Base-by-base conservation (phyloP, 2,113 vertebrate species). In the Calyptommatus sinebrachiatus region DNA sequence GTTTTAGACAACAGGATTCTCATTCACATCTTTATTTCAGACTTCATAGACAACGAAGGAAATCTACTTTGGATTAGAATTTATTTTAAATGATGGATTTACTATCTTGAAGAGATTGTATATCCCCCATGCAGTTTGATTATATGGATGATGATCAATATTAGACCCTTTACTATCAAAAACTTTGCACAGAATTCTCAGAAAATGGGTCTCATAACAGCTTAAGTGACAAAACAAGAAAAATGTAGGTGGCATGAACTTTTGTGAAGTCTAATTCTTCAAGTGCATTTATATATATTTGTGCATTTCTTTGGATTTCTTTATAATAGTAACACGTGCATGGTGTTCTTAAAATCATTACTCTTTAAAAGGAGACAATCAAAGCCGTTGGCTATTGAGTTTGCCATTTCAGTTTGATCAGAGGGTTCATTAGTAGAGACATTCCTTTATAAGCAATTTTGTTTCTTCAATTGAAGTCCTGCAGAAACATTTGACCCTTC, bases 401-500 rank as follows among this genome's bases (percentile, higher is more conserved):
- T 11, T 8, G 7, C 1, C 22, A 41, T 16, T 76, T 71, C 73
- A 50, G 65, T 46, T 72, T 57, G 48, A 57, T 12, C 53, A 57
- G 0, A 7, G 63, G 18, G 46, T 80, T 53, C 41, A 76, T 48
- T 69, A 80, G 4, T 0, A 46, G 66, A 80, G 84, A 75, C 87
- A 87, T 91, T 90, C 85, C 88, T 88, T 78, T 82, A 85, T 85
- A 77, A 85, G 71, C 81, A 82, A 73, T 84, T 80, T 81, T 79
- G 8, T 84, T 92, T 84, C 88, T 86, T 65, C 87, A 82, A 88
- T 70, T 78, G 2, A 78, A 90, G 88, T 92, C 82, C 89, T 78
- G 24, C 35, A 7, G 89, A 90, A 90, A 81, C 89, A 89, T 87
- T 93, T 94, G 91, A 91, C 91, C 90, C 84, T 81, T 87, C 74